Evolutionary conservation across 2,113 vertebrate genomes (phyloP).

Genomic region (Psilopsiagon aymara): DNA sequence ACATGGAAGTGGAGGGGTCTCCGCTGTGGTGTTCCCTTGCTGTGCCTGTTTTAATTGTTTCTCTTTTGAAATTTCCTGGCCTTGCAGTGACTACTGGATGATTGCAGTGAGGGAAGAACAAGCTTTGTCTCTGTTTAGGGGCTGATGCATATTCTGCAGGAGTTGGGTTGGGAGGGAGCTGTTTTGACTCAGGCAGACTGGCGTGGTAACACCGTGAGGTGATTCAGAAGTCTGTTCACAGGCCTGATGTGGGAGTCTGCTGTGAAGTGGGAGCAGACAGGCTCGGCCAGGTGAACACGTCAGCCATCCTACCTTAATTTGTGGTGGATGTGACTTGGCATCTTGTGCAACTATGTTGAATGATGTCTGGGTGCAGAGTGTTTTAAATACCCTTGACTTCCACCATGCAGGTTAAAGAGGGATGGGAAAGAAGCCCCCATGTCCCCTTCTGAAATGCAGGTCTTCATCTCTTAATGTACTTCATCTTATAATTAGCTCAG

Average conservation of each 20-base stretch:
- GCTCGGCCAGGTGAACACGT: not conserved
- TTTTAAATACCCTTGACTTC: not conserved
- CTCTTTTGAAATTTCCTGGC: not conserved
- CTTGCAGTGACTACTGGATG: not conserved
- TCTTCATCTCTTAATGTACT: not conserved
- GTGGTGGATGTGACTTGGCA: not conserved
- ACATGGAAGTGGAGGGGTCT: not conserved
- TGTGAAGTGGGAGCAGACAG: not conserved
- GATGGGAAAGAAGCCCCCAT: not conserved
- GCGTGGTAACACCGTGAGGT: rapidly evolving
- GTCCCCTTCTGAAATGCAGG: not conserved
- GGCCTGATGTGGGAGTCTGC: not conserved
- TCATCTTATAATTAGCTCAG: not conserved
- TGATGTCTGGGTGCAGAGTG: not conserved
- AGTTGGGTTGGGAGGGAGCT: not conserved
- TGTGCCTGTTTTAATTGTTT: not conserved
- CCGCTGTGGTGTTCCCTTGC: not conserved
- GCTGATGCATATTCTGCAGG: rapidly evolving
- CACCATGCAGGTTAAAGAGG: not conserved
- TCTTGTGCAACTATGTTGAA: not conserved
- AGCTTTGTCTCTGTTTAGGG: not conserved
- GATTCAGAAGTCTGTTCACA: not conserved
- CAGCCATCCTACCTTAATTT: not conserved
- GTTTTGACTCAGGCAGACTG: not conserved
- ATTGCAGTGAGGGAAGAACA: not conserved